Evolutionary conservation across 2,797 vertebrate genomes (phyloP).

Genomic region (Rousettus madagascariensis): DNA sequence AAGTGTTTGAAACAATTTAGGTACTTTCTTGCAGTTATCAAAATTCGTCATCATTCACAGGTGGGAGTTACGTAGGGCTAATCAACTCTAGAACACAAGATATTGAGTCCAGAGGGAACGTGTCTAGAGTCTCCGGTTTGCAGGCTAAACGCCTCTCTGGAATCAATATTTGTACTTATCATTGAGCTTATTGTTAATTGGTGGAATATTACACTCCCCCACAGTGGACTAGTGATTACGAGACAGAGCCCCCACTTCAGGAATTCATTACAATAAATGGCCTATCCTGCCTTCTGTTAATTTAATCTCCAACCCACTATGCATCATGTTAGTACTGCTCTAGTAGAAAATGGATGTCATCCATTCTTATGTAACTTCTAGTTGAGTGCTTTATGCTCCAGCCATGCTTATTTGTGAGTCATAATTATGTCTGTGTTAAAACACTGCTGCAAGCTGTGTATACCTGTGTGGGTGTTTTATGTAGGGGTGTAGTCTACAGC

Average conservation of each 20-base stretch:
- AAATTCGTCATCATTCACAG: not conserved
- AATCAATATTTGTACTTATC: conserved; percentile 2
- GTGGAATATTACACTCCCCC: not conserved
- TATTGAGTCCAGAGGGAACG: not conserved
- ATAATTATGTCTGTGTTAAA: conserved; percentile 72
- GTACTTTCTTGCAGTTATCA: not conserved
- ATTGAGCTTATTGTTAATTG: not conserved
- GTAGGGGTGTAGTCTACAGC: conserved; percentile 65
- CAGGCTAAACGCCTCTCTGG: not conserved
- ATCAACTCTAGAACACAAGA: not conserved
- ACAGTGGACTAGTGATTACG: not conserved
- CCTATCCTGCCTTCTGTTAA: conserved; percentile 30
- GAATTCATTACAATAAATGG: conserved; percentile 56
- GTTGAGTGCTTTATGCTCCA: conserved; percentile 34
- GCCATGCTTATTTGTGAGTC: conserved; percentile 67
- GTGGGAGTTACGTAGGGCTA: not conserved
- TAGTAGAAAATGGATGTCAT: conserved; percentile 37
- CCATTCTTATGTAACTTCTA: conserved; percentile 56
- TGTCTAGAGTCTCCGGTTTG: not conserved
- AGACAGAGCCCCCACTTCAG: not conserved
- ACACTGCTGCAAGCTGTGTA: conserved; percentile 59
- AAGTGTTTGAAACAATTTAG: not conserved
- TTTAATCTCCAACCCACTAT: conserved; percentile 14
- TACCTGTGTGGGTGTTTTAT: conserved; percentile 73
- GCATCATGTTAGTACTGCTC: not conserved